Evolutionary conservation across 2,797 vertebrate genomes (phyloP).

Genomic region (Sylvilagus floridanus): DNA sequence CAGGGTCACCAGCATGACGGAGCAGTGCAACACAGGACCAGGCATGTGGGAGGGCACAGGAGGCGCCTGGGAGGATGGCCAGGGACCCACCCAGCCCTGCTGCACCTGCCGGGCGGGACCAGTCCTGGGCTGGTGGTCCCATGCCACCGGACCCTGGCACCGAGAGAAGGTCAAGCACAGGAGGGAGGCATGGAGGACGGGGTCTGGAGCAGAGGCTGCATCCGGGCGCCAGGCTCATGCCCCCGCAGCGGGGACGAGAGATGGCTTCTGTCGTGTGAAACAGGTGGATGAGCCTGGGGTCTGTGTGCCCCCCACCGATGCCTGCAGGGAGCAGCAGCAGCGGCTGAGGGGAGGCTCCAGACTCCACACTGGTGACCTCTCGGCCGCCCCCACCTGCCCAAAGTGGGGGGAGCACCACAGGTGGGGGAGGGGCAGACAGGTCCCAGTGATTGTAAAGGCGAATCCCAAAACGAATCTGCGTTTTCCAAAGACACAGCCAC

Average conservation of each 20-base stretch:
- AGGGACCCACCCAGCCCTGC: background rate
- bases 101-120: background rate
- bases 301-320: rapidly evolving
- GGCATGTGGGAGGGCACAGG: rapidly evolving
- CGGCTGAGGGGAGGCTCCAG: background rate
- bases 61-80: rapidly evolving
- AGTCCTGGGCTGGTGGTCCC: background rate
- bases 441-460: background rate
- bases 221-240: too few species aligned
- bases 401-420: too few species aligned
- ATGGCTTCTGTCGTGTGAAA: background rate
- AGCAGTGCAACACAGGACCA: background rate
- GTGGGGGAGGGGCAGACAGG: background rate
- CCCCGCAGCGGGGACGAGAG: background rate
- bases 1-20: rapidly evolving
- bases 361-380: background rate
- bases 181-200: background rate
- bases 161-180: rapidly evolving
- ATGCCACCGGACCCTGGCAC: rapidly evolving
- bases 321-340: background rate
- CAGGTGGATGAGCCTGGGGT: background rate
- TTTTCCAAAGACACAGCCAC: background rate
- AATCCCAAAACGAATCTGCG: background rate
- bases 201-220: background rate
- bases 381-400: too few species aligned